Evolutionary conservation across 1,140 invertebrate species (phyloP), one percentile per base, ranked within the genome.

Genomic region (Cydia pomonella): DNA sequence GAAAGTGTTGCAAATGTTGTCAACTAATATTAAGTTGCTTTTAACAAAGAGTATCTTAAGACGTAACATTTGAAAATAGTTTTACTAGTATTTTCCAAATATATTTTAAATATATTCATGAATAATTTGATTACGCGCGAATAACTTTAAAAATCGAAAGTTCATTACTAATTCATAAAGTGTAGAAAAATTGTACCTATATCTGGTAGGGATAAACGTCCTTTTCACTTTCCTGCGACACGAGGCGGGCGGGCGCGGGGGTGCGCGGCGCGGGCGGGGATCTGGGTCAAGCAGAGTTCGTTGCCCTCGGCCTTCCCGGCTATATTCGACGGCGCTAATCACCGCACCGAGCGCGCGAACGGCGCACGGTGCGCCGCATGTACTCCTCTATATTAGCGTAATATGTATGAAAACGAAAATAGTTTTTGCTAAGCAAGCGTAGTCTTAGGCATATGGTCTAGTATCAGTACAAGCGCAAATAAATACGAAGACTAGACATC

Each of bases 231-330:
- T 93, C 91, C 79, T 92, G 85, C 76, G 87, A 81, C 74, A 38
- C 50, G 23, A 25, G 72, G 72, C 21, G 21, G 59, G 71, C 41
- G 41, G 25, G 6, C 3, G 64, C 75, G 76, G 76, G 82, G 73
- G 75, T 64, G 79, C 18, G 83, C 77, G 82, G 80, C 78, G 80
- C 79, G 82, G 76, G 73, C 75, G 82, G 82, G 80, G 80, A 93
- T 93, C 91, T 93, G 82, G 92, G 92, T 93, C 92, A 93, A 87
- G 87, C 90, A 82, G 87, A 93, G 91, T 93, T 93, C 92, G 90
- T 93, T 92, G 91, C 90, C 87, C 92, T 90, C 91, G 92, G 92
- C 92, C 92, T 93, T 93, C 92, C 91, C 90, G 82, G 84, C 89
- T 93, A 93, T 92, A 93, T 93, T 92, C 84, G 88, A 89, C 87